Conservation (phyloP, 2,888 invertebrate genomes). For the Crossocerus cetratus region DNA sequence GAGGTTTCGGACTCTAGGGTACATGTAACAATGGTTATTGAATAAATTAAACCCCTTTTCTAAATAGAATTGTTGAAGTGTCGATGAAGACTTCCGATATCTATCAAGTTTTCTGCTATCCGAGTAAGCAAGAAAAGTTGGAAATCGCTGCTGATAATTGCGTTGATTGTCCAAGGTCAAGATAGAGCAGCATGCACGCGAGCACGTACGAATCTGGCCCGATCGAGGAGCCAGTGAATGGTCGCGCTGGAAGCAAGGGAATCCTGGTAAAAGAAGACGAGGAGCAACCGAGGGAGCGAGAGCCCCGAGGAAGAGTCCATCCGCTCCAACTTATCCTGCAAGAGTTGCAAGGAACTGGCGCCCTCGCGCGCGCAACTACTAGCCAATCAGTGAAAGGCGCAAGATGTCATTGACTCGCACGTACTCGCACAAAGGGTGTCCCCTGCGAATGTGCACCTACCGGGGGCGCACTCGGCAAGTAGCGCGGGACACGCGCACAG, state of each 20-base stretch:
- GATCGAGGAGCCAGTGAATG: constrained; percentile 21
- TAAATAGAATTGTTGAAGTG: too few relatives aligned
- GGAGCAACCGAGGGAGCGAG: constrained; percentile 19
- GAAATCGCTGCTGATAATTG: neutral
- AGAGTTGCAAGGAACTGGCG: constrained; percentile 14
- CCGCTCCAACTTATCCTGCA: constrained; percentile 53
- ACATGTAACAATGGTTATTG: neutral
- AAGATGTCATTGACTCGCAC: constrained; percentile 52
- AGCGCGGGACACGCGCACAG: neutral
- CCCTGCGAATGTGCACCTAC: constrained; percentile 4
- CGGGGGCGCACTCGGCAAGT: constrained; percentile 19
- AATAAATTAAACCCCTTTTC: too few relatives aligned
- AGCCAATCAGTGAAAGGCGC: constrained; percentile 51
- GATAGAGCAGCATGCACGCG: neutral
- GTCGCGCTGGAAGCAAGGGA: constrained; percentile 21
- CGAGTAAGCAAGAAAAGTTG: neutral
- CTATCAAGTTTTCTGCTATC: too few relatives aligned
- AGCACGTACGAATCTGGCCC: neutral
- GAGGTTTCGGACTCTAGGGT: neutral
- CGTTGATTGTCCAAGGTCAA: constrained; percentile 6
- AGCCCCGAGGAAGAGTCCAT: constrained; percentile 56
- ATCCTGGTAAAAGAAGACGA: constrained; percentile 20
- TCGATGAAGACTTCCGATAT: too few relatives aligned
- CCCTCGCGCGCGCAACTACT: constrained; percentile 28
- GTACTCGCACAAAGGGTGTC: constrained; percentile 18